Evolutionary conservation across 2,888 invertebrate species (phyloP).

Genomic region (Drosophila robusta): DNA sequence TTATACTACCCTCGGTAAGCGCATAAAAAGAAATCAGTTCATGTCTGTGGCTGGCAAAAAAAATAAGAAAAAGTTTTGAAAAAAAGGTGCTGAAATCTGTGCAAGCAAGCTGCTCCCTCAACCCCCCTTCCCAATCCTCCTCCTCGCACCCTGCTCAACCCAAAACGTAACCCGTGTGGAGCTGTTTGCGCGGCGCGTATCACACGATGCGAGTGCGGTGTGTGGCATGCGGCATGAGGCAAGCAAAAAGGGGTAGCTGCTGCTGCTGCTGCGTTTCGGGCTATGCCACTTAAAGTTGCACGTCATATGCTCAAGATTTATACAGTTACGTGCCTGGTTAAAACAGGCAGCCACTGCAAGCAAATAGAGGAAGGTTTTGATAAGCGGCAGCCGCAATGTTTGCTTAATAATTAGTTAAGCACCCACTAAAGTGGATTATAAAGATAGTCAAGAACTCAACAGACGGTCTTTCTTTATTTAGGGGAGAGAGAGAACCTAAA

Average conservation of each 20-base stretch:
- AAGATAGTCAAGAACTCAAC: slow-evolving; percentile 2
- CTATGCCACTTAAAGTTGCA: slow-evolving; percentile 49
- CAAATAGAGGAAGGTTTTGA: slow-evolving; percentile 39
- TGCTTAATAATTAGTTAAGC: slow-evolving; percentile 41
- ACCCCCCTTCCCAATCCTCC: not conserved
- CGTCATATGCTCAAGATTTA: slow-evolving; percentile 60
- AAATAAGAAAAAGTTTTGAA: slow-evolving; percentile 1
- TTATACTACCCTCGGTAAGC: slow-evolving; percentile 4
- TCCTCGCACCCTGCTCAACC: not conserved
- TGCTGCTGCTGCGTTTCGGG: not conserved
- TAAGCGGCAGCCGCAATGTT: slow-evolving; percentile 51
- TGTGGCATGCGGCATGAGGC: slow-evolving; percentile 3
- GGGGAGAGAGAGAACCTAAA: not conserved
- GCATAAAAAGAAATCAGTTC: slow-evolving; percentile 56
- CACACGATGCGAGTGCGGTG: slow-evolving; percentile 31
- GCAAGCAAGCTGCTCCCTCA: slow-evolving; percentile 34
- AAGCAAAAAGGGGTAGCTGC: not conserved
- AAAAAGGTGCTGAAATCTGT: slow-evolving; percentile 67
- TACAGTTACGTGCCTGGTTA: slow-evolving; percentile 27
- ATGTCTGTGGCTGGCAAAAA: slow-evolving; percentile 47
- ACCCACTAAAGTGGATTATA: slow-evolving; percentile 16
- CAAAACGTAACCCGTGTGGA: slow-evolving; percentile 20
- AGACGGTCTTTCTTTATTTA: not conserved
- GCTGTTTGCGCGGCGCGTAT: slow-evolving; percentile 37
- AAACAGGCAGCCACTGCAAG: slow-evolving; percentile 31